Evolutionary conservation across 2,797 vertebrate species (phyloP).

Genomic region (Hipposideros larvatus): DNA sequence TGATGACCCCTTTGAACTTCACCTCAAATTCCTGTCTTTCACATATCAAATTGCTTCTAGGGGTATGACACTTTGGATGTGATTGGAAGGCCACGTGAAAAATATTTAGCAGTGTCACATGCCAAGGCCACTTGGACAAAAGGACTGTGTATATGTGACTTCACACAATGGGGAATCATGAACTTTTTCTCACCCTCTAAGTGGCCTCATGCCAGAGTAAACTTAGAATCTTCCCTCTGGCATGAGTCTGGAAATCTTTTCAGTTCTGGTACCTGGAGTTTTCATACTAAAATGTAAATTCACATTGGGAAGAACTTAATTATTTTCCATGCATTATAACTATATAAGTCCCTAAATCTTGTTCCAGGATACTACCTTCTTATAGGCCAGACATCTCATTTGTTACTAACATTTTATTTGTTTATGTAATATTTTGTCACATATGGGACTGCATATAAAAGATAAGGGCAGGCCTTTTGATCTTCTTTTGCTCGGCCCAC

Average conservation of each 20-base stretch:
- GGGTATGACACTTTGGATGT: slow-evolving; percentile 69
- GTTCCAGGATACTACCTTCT: slow-evolving; percentile 44
- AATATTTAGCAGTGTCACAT: slow-evolving; percentile 76
- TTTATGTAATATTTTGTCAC: background rate
- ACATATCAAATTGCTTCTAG: slow-evolving; percentile 60
- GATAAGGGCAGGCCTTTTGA: background rate
- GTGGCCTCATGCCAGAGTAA: slow-evolving; percentile 83
- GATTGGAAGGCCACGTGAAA: slow-evolving; percentile 81
- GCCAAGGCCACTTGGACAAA: slow-evolving; percentile 85
- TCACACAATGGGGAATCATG: slow-evolving; percentile 84
- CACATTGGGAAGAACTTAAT: slow-evolving; percentile 72
- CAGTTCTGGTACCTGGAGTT: slow-evolving; percentile 59
- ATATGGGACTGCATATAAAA: slow-evolving; percentile 15
- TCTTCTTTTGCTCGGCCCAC: no score
- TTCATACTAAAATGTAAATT: slow-evolving; percentile 69
- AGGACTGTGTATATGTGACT: slow-evolving; percentile 84
- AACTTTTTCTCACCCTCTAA: slow-evolving; percentile 84
- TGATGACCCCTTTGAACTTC: slow-evolving; percentile 23
- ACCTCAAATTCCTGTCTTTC: slow-evolving; percentile 64
- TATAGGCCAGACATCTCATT: slow-evolving; percentile 25
- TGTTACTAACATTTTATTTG: slow-evolving; percentile 10
- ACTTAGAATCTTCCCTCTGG: slow-evolving; percentile 79
- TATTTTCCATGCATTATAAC: slow-evolving; percentile 75
- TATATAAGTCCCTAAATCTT: slow-evolving; percentile 58
- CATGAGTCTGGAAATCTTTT: slow-evolving; percentile 79